Base-by-base conservation (phyloP, 2,888 invertebrate species). In the Amphipoea oculea region DNA sequence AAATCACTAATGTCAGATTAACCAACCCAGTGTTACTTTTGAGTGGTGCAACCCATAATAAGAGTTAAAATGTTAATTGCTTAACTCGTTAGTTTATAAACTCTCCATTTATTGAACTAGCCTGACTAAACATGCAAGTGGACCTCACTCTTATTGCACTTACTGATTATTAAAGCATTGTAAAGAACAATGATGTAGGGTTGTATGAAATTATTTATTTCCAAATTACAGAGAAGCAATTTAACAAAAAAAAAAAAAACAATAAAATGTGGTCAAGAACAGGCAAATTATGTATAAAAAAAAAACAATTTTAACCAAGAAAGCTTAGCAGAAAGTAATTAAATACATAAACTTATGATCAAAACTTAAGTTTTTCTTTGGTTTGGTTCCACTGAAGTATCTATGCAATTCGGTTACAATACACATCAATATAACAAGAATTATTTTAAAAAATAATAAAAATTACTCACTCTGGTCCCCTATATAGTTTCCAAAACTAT, bases 401-500 rank as follows among this genome's bases (percentile, higher is more conserved):
- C 2, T 36, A n/a, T 60, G 60, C 12, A 60, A 1, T 14, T 14
- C 9, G 5, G 40, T 40, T 40, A 40, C 14, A 69, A 20, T 69
- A 54, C 54, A 54, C 2, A 20, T 54, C 54, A 54, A 54, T 54
- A 20, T 54, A 36, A 17, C 29, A n/a, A 68, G 17, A 12, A 51
- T 40, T 12, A 40, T 62, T 66, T 20, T 2, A 20, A 36, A 12
- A 29, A 40, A 11, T 48, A 17, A 12, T 0, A 60, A 73, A 29
- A 66, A 63, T 4, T 76, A 85, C 92, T 92, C 89, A 95, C 95
- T 89, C 85, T 94, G 92, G 82, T 96, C 96, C 73, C 94, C 95
- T 65, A 95, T 91, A 86, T 93, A 96, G 89, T 96, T 96, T 67
- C 96, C 97, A 88, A 91, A 95, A 84, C 68, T 96, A 79, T 96